Conservation (phyloP, 2,113 vertebrate genomes). For the Mustela lutreola region DNA sequence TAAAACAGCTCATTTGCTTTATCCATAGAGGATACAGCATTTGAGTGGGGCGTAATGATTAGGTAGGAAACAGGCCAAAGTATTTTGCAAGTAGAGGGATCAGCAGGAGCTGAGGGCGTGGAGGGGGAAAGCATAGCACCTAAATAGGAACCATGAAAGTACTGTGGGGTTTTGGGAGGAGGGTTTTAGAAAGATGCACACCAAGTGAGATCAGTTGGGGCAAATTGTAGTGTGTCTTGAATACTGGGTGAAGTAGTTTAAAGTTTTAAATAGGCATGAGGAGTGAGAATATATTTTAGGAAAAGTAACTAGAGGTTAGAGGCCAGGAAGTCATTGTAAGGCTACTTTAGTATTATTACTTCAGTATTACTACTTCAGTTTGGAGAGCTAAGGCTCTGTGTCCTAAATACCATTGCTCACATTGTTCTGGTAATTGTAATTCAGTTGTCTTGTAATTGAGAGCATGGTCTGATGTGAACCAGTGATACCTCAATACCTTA, state of each 20-base stretch:
- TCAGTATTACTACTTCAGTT: not conserved
- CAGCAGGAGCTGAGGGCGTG: not conserved
- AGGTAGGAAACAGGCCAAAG: not conserved
- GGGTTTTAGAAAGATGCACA: not conserved
- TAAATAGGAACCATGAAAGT: rapidly evolving
- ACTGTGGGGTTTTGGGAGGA: not conserved
- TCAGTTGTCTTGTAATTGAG: not conserved
- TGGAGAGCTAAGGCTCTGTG: not conserved
- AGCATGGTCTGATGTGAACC: not conserved
- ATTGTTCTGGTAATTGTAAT: not conserved
- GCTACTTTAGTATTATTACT: not conserved
- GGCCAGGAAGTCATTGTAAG: not conserved
- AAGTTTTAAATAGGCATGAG: not conserved
- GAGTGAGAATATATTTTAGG: not conserved
- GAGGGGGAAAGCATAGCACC: rapidly evolving
- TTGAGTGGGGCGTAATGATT: not conserved
- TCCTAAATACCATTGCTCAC: not conserved
- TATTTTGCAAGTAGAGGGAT: not conserved
- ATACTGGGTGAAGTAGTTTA: not conserved
- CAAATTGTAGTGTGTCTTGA: not conserved
- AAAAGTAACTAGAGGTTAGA: not conserved
- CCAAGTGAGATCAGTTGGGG: not conserved
- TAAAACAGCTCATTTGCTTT: not conserved
- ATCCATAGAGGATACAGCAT: not conserved
- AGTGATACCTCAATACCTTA: not conserved